Base-by-base conservation (phyloP, 2,797 vertebrate species). In the Aulostomus chinensis region DNA sequence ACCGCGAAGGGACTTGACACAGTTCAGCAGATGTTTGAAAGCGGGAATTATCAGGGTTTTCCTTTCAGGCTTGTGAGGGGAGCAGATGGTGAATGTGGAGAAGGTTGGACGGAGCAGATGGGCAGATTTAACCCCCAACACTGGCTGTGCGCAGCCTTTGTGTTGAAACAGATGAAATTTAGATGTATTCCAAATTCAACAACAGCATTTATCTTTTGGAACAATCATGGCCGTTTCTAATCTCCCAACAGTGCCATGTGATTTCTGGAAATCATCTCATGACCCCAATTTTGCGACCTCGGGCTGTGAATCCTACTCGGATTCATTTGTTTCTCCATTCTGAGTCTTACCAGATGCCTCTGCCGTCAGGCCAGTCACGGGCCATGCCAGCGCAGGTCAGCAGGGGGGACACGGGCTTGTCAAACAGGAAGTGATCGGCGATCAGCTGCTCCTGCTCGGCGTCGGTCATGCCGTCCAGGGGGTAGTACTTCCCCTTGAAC, bases 401-500 rank as follows among this genome's bases (percentile, higher is more conserved):
- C 76, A 98, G 92, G 50, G 96, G 95, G 73, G 95, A 98, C 48
- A 98, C 93, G 0, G 96, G 96, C 81, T 98, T 98, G 89, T 98
- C 96, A 32, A 98, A 98, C 71, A 98, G 86, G 88, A 98, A 98
- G 85, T 98, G 96, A 76, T 98, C 96, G 46, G 93, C 91, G 22
- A 98, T 98, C 62, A 98, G 93, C 89, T 93, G 94, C 72, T 98
- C 95, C 85, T 98, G 96, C 82, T 98, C 94, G 2, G 93, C 92
- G 0, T 98, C 95, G 0, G 92, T 93, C 96, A 98, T 97, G 82
- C 92, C 93, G 7, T 83, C 85, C 84, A 97, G 84, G 55, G 96
- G 93, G 60, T 96, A 98, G 80, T 97, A 98, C 76, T 92, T 94
- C 15, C 96, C 96, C 58, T 95, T 94, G 78, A 99, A 92, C 86